A percentile compares a stretch with the other conserved stretches of the same genome.
Conservation (phyloP, 2,797 vertebrate species). For the Miichthys miiuy region DNA sequence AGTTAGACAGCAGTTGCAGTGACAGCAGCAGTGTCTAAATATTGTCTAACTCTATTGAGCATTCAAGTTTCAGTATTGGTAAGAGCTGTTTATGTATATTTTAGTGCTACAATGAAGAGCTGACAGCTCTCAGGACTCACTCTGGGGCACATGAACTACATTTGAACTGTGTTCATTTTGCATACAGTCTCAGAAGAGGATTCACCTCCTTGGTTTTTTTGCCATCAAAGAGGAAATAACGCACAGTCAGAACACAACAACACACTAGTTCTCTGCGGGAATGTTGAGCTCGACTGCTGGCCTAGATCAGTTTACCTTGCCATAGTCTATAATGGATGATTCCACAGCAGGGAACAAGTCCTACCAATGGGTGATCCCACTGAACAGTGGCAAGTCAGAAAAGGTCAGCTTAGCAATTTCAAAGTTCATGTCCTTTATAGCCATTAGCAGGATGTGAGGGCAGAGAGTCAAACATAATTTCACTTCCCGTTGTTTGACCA, state of each 20-base stretch:
- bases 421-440: slow-evolving; percentile 88
- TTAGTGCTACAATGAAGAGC: slow-evolving; percentile 39
- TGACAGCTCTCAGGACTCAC: slow-evolving; percentile 30
- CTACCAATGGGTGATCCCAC: slow-evolving; percentile 76
- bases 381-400: slow-evolving; percentile 83
- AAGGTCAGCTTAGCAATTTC: slow-evolving; percentile 82
- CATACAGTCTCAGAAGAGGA: slow-evolving; percentile 3
- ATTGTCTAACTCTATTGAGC: slow-evolving; percentile 12
- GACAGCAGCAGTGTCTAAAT: slow-evolving; percentile 37
- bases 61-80: slow-evolving; percentile 15
- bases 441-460: slow-evolving; percentile 83
- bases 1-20: slow-evolving; percentile 22
- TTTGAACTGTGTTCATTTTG: slow-evolving; percentile 33
- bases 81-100: slow-evolving; percentile 47
- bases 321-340: slow-evolving; percentile 81
- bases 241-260: slow-evolving; percentile 14
- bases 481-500: slow-evolving; percentile 22
- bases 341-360: slow-evolving; percentile 87
- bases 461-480: slow-evolving; percentile 34
- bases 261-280: slow-evolving; percentile 12
- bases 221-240: slow-evolving; percentile 14
- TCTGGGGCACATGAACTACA: slow-evolving; percentile 27
- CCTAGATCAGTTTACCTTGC: slow-evolving; percentile 81
- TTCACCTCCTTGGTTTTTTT: slow-evolving; percentile 27
- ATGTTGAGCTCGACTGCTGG: slow-evolving; percentile 14